phyloP scores from a whole-genome alignment of 2,113 vertebrate genomes.

The Cranoglanis bouderius region DNA sequence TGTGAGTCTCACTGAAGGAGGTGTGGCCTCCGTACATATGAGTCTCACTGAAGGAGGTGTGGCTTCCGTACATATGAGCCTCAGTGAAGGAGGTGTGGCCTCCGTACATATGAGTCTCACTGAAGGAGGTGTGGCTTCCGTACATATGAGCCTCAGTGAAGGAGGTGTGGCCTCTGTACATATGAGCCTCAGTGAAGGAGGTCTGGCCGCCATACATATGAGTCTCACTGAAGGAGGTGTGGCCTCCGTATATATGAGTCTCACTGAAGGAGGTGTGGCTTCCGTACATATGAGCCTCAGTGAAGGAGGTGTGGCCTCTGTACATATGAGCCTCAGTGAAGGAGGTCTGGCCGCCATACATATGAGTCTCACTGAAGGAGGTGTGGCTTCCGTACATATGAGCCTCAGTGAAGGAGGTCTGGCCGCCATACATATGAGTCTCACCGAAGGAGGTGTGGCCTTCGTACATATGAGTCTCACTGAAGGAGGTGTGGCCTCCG shows the following conservation, averaged over 20 bases:
- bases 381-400: neutral
- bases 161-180: neutral
- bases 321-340: neutral
- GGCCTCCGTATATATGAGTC: neutral
- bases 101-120: neutral
- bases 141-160: neutral
- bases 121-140: neutral
- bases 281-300: neutral
- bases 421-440: neutral
- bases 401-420: neutral
- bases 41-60: neutral
- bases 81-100: neutral
- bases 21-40: neutral
- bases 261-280: neutral
- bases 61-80: neutral
- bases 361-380: neutral
- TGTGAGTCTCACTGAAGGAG: neutral
- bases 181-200: neutral
- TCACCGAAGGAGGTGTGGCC: neutral
- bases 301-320: neutral
- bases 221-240: neutral
- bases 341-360: neutral
- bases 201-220: neutral
- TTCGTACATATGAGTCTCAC: neutral
- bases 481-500: neutral